Conservation (phyloP, 2,113 vertebrate genomes). For the Nettapus auritus region DNA sequence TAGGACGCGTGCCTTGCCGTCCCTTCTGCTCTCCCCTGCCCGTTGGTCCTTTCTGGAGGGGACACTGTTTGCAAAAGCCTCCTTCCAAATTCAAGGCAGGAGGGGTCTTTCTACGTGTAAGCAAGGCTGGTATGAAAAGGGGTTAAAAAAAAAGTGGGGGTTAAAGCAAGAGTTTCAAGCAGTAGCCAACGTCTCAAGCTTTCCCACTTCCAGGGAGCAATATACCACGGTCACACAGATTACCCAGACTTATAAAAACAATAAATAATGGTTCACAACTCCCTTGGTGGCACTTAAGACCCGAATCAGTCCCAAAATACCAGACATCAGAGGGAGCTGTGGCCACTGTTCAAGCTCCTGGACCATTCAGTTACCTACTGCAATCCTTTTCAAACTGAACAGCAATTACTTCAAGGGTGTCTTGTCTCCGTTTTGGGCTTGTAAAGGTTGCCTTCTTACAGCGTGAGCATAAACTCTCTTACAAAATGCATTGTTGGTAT, state of each 20-base stretch:
- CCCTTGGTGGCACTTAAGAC: neutral
- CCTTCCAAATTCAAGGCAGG: neutral
- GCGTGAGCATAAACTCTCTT: neutral
- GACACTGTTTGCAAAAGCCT: neutral
- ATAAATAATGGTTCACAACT: neutral
- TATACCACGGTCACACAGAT: neutral
- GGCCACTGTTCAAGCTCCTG: neutral
- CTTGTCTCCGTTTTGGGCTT: neutral
- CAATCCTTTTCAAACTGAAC: neutral
- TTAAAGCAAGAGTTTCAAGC: neutral
- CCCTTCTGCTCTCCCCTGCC: neutral
- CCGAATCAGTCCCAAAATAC: neutral
- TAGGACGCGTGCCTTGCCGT: rapidly evolving
- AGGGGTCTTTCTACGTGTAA: neutral
- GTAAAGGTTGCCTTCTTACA: neutral
- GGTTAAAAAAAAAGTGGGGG: neutral
- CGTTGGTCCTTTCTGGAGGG: neutral
- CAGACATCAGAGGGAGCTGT: neutral
- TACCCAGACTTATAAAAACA: neutral
- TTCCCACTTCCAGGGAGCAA: neutral
- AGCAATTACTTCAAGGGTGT: neutral
- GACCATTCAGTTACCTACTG: rapidly evolving
- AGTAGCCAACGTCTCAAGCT: neutral
- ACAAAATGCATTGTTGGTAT: neutral
- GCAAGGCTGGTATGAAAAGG: neutral